Evolutionary conservation across 2,797 vertebrate genomes (phyloP).

Genomic region (Enteromius afrohamiltoni): DNA sequence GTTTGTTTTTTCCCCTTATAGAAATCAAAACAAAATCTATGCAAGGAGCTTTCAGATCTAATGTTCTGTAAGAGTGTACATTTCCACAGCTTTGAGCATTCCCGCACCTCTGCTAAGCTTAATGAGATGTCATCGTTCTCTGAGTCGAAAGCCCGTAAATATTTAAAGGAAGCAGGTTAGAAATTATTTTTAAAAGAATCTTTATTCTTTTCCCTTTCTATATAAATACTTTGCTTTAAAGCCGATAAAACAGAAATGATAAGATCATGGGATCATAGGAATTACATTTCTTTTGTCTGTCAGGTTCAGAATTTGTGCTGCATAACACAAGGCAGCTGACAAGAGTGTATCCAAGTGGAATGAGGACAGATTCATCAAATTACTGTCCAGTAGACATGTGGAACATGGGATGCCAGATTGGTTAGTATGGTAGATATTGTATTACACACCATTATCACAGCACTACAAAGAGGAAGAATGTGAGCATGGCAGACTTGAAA

Average conservation of each 20-base stretch:
- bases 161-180: slow-evolving; percentile 84
- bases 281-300: not conserved
- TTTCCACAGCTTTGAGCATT: slow-evolving; percentile 85
- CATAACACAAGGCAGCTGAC: slow-evolving; percentile 88
- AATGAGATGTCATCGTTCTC: slow-evolving; percentile 92
- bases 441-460: not conserved
- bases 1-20: slow-evolving; percentile 59
- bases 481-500: not conserved
- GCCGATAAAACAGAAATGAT: no score
- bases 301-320: slow-evolving; percentile 85
- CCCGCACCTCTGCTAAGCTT: slow-evolving; percentile 76
- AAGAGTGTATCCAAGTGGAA: slow-evolving; percentile 89
- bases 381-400: slow-evolving; percentile 94
- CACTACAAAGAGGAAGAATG: not conserved
- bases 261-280: no score
- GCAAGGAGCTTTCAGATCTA: slow-evolving; percentile 84
- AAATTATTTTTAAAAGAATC: not conserved
- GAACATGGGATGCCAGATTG: slow-evolving; percentile 93
- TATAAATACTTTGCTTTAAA: not conserved
- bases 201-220: not conserved
- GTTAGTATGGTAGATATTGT: slow-evolving; percentile 70
- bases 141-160: slow-evolving; percentile 88
- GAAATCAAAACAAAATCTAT: slow-evolving; percentile 84
- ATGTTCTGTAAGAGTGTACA: slow-evolving; percentile 91
- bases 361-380: slow-evolving; percentile 95